Evolutionary conservation across 2,888 invertebrate species (phyloP).

Genomic region (Odontocolon sp.): DNA sequence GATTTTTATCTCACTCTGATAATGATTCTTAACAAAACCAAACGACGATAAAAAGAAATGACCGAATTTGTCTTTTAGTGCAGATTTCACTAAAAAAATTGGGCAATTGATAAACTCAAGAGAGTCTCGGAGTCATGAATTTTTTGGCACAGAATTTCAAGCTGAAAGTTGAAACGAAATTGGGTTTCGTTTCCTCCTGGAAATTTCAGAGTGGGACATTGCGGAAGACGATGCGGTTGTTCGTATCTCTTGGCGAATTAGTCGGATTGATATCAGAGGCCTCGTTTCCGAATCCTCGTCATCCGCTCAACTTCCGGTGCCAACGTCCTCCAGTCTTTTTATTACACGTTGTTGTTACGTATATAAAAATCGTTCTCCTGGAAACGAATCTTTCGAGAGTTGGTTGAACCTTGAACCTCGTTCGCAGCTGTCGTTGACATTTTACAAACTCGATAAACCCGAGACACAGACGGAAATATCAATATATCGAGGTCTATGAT

Average conservation of each 20-base stretch:
- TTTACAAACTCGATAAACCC: background rate
- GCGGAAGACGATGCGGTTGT: constrained; percentile 69
- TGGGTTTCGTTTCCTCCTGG: constrained; percentile 23
- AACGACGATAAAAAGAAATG: too few relatives aligned
- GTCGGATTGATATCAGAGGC: constrained; percentile 35
- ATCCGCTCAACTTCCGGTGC: background rate
- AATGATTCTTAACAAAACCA: too few relatives aligned
- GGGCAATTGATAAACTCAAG: background rate
- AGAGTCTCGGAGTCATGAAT: background rate
- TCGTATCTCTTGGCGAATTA: constrained; percentile 47
- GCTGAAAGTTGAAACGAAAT: constrained; percentile 17
- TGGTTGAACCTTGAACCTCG: constrained; percentile 6
- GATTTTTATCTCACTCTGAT: too few relatives aligned
- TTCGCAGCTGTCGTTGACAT: constrained; percentile 1
- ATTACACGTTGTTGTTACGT: background rate
- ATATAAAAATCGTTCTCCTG: background rate
- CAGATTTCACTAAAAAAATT: too few relatives aligned
- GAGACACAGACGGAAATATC: background rate
- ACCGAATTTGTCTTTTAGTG: too few relatives aligned
- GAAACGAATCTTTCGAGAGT: constrained; percentile 1
- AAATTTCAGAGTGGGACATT: constrained; percentile 66
- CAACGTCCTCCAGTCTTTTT: background rate
- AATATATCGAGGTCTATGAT: too few relatives aligned
- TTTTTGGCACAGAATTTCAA: constrained; percentile 1
- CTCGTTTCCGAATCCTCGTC: background rate